These are phyloP conservation scores for Drosophila kanapiae DNA, from an alignment of 1,140 invertebrate species.

Conservation along the genomic window DNA sequence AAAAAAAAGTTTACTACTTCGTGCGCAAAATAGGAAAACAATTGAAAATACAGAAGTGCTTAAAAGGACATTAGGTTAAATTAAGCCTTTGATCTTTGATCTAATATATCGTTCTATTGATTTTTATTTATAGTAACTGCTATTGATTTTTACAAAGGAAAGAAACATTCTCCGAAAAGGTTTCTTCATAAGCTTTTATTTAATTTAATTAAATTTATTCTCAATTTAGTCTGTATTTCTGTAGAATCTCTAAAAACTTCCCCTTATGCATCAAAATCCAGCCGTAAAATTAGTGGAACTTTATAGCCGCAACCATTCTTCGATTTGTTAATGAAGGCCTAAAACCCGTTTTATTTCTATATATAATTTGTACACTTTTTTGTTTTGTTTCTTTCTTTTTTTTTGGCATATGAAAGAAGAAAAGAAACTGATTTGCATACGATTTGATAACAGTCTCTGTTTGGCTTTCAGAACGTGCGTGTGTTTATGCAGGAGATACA, in stretches of 20 bases:
- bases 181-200: neutral
- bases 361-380: slow-evolving; percentile 45
- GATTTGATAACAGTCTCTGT: slow-evolving; percentile 68
- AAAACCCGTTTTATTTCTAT: slow-evolving; percentile 60
- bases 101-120: neutral
- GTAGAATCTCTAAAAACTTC: slow-evolving; percentile 2
- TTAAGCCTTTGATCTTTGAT: neutral
- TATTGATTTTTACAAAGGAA: neutral
- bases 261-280: slow-evolving; percentile 6
- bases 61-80: neutral
- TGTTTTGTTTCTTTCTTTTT: slow-evolving; percentile 6
- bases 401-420: slow-evolving; percentile 66
- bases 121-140: too few relatives aligned
- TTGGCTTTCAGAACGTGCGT: slow-evolving; percentile 32
- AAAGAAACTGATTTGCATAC: slow-evolving; percentile 68
- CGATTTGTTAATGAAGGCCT: slow-evolving; percentile 29
- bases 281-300: slow-evolving; percentile 14
- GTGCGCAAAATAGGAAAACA: slow-evolving; percentile 5
- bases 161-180: neutral
- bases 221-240: neutral
- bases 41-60: neutral
- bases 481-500: slow-evolving; percentile 49
- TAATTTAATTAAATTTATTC: neutral
- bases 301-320: slow-evolving; percentile 14
- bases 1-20: neutral